phyloP scores from a whole-genome alignment of 2,888 invertebrate species.

The Euphydryas editha region DNA sequence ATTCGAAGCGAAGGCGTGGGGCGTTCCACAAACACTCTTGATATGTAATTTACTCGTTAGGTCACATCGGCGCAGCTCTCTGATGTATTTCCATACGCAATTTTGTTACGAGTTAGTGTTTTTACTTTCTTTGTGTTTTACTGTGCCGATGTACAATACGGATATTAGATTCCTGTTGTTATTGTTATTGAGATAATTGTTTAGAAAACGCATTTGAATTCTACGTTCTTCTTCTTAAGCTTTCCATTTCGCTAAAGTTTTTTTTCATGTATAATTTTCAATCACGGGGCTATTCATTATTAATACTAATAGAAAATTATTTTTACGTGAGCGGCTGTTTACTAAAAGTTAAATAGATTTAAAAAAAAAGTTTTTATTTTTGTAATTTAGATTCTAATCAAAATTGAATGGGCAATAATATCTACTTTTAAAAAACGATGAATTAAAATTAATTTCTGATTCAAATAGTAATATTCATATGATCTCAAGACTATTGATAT shows the following conservation, averaged over 20 bases:
- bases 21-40: slow-evolving; percentile 68
- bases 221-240: neutral
- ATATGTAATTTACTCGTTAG: slow-evolving; percentile 72
- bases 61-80: slow-evolving; percentile 44
- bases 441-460: no score
- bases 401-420: no score
- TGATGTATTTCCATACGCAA: slow-evolving; percentile 27
- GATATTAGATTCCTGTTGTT: neutral
- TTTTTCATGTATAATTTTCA: no score
- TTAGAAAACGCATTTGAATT: neutral
- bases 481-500: slow-evolving; percentile 8
- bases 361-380: no score
- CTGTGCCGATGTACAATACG: neutral
- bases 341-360: no score
- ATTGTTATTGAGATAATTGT: neutral
- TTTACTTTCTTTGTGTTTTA: neutral
- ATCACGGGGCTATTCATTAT: no score
- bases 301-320: no score
- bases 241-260: no score
- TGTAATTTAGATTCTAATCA: no score
- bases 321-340: neutral
- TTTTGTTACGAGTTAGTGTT: slow-evolving; percentile 11
- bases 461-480: neutral
- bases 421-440: no score
- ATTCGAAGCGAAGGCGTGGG: slow-evolving; percentile 59